Percentiles rank a stretch among this genome's conserved stretches.
These are phyloP conservation scores for Natrix natrix DNA, from an alignment of 2,797 vertebrate genomes.

Conservation along the genomic window DNA sequence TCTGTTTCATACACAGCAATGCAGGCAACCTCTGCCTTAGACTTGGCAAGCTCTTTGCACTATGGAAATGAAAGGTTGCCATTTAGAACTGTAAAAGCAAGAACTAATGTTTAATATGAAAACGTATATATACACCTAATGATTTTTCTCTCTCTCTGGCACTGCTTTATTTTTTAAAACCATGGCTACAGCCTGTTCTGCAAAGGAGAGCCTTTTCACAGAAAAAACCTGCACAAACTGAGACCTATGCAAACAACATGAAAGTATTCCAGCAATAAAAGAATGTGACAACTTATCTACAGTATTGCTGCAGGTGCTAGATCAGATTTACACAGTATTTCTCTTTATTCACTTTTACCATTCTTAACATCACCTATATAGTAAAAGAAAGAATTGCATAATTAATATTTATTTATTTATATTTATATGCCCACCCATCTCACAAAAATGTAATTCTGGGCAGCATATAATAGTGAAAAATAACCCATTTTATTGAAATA, in stretches of 20 bases:
- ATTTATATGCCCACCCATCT: background rate
- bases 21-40: constrained; percentile 79
- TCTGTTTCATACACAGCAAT: constrained; percentile 76
- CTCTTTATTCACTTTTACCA: background rate
- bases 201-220: background rate
- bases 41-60: constrained; percentile 79
- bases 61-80: constrained; percentile 44
- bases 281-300: background rate
- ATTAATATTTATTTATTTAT: background rate
- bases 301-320: background rate
- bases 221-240: background rate
- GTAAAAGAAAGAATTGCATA: background rate
- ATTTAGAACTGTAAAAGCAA: constrained; percentile 20
- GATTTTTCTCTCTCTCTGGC: background rate
- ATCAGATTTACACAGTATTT: background rate
- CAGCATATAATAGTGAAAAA: background rate
- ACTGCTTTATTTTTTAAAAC: background rate
- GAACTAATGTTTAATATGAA: background rate
- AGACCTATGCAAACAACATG: background rate
- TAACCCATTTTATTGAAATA: background rate
- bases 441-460: background rate
- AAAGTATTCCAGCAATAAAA: background rate
- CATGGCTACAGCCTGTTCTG: background rate
- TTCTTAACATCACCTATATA: background rate
- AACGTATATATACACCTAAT: background rate